phyloP scores from a whole-genome alignment of 2,888 invertebrate genomes.

The Dryobota labecula region DNA sequence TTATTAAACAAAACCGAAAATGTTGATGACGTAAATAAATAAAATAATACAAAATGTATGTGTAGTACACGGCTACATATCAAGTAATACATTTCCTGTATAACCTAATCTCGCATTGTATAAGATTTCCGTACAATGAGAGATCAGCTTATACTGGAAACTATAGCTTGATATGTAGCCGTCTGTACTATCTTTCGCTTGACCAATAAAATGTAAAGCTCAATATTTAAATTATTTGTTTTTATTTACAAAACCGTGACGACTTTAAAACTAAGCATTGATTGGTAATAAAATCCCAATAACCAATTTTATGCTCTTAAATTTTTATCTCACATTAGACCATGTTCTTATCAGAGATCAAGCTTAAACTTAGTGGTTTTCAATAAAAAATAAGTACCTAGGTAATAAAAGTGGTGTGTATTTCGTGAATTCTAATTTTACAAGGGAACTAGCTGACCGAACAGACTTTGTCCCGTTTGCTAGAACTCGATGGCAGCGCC shows the following conservation, averaged over 20 bases:
- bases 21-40: too few species aligned
- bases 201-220: slow-evolving; percentile 10
- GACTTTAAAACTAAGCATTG: slow-evolving; percentile 52
- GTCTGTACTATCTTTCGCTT: not conserved
- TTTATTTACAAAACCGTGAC: slow-evolving; percentile 45
- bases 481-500: too few species aligned
- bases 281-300: slow-evolving; percentile 63
- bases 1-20: too few species aligned
- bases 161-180: too few species aligned
- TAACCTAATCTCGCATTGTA: too few species aligned
- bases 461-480: too few species aligned
- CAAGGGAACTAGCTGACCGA: too few species aligned
- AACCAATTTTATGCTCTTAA: slow-evolving; percentile 43
- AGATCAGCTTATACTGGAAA: too few species aligned
- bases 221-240: slow-evolving; percentile 46
- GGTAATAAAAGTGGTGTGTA: slow-evolving; percentile 57
- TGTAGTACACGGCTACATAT: too few species aligned
- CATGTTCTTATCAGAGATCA: slow-evolving; percentile 61
- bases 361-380: slow-evolving; percentile 44
- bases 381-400: slow-evolving; percentile 59
- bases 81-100: too few species aligned
- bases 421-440: slow-evolving; percentile 45
- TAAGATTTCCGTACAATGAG: too few species aligned
- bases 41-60: too few species aligned
- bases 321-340: slow-evolving; percentile 60